Conservation (phyloP, 2,113 vertebrate species). For the Gorsachius goisagi region DNA sequence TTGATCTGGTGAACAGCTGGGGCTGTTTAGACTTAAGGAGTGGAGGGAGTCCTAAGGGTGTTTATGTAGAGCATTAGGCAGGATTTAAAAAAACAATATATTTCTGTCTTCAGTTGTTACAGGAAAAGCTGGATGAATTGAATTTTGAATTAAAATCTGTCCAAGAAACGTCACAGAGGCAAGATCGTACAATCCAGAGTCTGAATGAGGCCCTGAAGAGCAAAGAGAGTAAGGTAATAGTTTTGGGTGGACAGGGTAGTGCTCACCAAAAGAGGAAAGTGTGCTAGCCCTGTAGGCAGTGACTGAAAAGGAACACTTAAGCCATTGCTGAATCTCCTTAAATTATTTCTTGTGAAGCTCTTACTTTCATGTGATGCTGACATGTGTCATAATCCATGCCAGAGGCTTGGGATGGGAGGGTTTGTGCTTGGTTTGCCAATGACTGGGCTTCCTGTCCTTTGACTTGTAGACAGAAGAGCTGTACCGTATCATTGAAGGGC, state of each 20-base stretch:
- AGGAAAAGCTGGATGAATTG: constrained; percentile 83
- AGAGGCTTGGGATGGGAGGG: not conserved
- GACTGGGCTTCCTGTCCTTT: not conserved
- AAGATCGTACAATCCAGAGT: constrained; percentile 82
- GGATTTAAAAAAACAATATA: not conserved
- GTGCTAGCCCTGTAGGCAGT: not conserved
- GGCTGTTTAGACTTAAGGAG: not conserved
- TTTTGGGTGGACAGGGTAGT: not conserved
- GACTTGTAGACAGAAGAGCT: constrained; percentile 81
- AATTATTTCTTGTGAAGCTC: not conserved
- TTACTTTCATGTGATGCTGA: not conserved
- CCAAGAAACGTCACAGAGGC: constrained; percentile 79
- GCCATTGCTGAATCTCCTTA: not conserved
- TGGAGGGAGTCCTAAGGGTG: not conserved
- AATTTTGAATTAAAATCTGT: constrained; percentile 78
- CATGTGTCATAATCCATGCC: not conserved
- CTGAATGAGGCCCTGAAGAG: constrained; percentile 78
- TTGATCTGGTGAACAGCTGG: not conserved
- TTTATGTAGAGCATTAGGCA: not conserved
- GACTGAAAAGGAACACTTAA: not conserved
- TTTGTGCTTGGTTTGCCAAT: not conserved
- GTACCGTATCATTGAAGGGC: constrained; percentile 80
- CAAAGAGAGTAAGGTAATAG: constrained; percentile 87
- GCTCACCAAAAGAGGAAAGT: not conserved
- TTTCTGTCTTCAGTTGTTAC: constrained; percentile 80